Percentiles rank a stretch among this genome's conserved stretches.
Conservation (phyloP, 2,888 invertebrate species). For the Drosophila ezoana region DNA sequence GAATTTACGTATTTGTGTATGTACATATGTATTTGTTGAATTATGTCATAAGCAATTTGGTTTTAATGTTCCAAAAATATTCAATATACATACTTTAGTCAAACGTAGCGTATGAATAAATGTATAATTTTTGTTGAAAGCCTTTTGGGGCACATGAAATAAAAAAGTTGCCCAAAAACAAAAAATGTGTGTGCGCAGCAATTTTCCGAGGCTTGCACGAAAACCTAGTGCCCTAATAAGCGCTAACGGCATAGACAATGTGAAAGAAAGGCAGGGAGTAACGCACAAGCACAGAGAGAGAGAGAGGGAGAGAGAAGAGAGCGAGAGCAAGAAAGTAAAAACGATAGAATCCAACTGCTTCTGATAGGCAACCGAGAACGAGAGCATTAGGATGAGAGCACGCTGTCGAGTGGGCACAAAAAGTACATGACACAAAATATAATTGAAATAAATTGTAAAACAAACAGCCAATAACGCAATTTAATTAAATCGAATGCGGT, state of each 20-base stretch:
- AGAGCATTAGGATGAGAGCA: slow-evolving; percentile 23
- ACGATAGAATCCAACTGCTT: slow-evolving; percentile 7
- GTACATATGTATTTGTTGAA: slow-evolving; percentile 44
- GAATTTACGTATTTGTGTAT: slow-evolving; percentile 4
- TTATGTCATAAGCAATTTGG: slow-evolving; percentile 73
- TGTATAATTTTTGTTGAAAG: slow-evolving; percentile 40
- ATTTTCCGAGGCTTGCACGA: slow-evolving; percentile 72
- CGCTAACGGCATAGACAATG: slow-evolving; percentile 32
- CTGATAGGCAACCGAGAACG: slow-evolving; percentile 5
- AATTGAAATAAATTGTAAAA: slow-evolving; percentile 57
- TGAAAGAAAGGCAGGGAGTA: slow-evolving; percentile 10
- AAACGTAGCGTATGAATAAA: slow-evolving; percentile 46
- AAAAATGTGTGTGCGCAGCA: slow-evolving; percentile 55
- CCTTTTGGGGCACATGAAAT: slow-evolving; percentile 61
- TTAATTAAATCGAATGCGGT: no score
- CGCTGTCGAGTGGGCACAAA: slow-evolving; percentile 7
- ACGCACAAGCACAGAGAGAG: slow-evolving; percentile 5
- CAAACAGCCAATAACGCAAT: slow-evolving; percentile 43
- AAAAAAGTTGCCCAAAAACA: slow-evolving; percentile 62
- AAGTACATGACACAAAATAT: slow-evolving; percentile 33
- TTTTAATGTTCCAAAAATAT: slow-evolving; percentile 53
- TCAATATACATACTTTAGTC: slow-evolving; percentile 57
- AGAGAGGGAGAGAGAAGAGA: slow-evolving; percentile 10
- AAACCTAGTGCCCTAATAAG: slow-evolving; percentile 83
- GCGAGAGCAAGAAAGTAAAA: slow-evolving; percentile 8